Evolutionary conservation across 64 coral and sea anemone species (phyloP), one percentile per base, ranked within the genome.

Genomic region (Pachyseris speciosa): DNA sequence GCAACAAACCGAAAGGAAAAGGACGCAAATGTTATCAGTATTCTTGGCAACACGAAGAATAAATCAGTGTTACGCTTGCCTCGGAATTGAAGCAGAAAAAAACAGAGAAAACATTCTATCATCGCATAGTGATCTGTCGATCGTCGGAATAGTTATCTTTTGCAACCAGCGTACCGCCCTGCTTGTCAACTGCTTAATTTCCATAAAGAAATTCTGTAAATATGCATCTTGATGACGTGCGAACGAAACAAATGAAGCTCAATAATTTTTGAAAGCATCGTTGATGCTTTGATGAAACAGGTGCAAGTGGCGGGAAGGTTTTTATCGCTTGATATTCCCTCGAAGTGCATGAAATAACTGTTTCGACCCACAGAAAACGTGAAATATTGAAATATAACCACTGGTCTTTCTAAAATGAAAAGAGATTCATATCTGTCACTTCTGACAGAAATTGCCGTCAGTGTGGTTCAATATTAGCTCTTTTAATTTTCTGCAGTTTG

Each of bases 171-270:
- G 44, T 0, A 60, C 77, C 76, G 34, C 51, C 77, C 34, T 37
- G 12, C 32, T 60, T 39, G 51, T 80, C 51, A 80, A 80, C 48
- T 78, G 29, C 77, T 28, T 80, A 59, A 80, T 61, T 80, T 80
- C 33, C 77, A 80, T 61, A 57, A 79, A 58, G 29, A 57, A 2
- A 12, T 25, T 39, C 26, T 80, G 51, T 57, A 55, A 61, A 61
- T 39, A 80, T 38, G 49, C 22, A 80, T 80, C 61, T 40, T 19
- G 32, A 52, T 60, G 77, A 80, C 20, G 34, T 37, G 53, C 19
- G 31, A 38, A 22, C 19, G 24, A 60, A 80, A 77, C 27, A 7
- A 75, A 28, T 75, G 41, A 51, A 61, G 8, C 20, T 60, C 36
- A 15, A 22, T 60, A 80, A 80, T 26, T 59, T 59, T 57, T 34